Conservation (phyloP, 2,113 vertebrate genomes). For the Dermatemys mawii region DNA sequence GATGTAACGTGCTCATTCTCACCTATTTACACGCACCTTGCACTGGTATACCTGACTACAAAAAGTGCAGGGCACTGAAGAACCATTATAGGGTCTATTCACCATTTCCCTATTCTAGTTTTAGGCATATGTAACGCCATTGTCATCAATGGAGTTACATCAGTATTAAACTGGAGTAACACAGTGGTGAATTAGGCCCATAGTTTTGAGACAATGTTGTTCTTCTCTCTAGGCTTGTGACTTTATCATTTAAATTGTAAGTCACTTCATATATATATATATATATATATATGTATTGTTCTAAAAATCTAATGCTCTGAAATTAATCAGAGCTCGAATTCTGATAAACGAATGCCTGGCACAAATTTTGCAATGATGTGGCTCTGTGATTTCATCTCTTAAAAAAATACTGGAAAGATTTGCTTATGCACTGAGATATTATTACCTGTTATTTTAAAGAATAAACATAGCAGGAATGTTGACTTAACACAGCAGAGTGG, state of each 20-base stretch:
- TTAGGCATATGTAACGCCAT: not conserved
- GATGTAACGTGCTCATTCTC: not conserved
- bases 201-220: not conserved
- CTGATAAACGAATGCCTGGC: not conserved
- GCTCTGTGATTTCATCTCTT: conserved; percentile 23
- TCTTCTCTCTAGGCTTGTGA: not conserved
- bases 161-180: not conserved
- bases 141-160: not conserved
- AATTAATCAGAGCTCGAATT: not conserved
- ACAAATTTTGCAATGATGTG: not conserved
- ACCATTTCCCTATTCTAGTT: not conserved
- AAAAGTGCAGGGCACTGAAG: not conserved
- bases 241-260: not conserved
- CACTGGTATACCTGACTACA: not conserved
- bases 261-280: not conserved
- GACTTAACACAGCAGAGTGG: conserved; percentile 25
- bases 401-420: conserved; percentile 9
- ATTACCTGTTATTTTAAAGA: conserved; percentile 7
- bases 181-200: not conserved
- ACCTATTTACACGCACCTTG: not conserved
- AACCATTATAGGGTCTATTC: not conserved
- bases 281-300: not conserved
- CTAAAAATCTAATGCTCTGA: not conserved
- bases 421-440: not conserved
- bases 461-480: conserved; percentile 62